Conservation (phyloP, 2,888 invertebrate species). For the Prionchulus punctatus region DNA sequence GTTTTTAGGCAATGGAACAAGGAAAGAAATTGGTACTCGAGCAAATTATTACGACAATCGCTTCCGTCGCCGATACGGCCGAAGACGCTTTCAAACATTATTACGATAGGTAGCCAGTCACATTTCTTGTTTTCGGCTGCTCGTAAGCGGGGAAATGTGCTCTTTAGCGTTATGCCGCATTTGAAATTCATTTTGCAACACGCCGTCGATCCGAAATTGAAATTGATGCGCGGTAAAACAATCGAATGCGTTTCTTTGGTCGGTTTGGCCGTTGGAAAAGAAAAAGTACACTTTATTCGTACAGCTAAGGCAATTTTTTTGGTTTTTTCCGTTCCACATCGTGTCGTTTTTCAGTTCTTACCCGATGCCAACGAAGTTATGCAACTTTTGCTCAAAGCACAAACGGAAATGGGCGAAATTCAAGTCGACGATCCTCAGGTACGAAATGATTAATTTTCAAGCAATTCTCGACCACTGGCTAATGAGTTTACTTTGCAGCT, state of each 20-base stretch:
- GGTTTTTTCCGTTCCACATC: background rate
- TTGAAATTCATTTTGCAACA: conserved; percentile 92
- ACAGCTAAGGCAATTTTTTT: background rate
- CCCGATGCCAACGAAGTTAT: conserved; percentile 83
- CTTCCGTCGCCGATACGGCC: conserved; percentile 92
- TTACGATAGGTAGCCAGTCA: conserved; percentile 57
- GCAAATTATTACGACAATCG: conserved; percentile 95
- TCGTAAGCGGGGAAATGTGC: background rate
- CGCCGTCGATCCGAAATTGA: conserved; percentile 51
- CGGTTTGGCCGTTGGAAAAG: conserved; percentile 49
- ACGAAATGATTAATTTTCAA: conserved; percentile 1
- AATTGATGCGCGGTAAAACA: conserved; percentile 84
- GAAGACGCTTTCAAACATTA: conserved; percentile 86
- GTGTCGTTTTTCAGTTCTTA: conserved; percentile 46
- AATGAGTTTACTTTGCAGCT: conserved; percentile 39
- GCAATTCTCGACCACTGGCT: conserved; percentile 15
- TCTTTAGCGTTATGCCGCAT: conserved; percentile 59
- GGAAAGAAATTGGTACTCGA: conserved; percentile 90
- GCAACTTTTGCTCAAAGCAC: conserved; percentile 77
- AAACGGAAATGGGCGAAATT: conserved; percentile 56
- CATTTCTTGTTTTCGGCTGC: conserved; percentile 1
- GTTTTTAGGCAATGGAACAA: conserved; percentile 57
- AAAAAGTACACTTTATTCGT: conserved; percentile 28
- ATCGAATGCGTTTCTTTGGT: conserved; percentile 97
- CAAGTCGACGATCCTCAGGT: conserved; percentile 50